phyloP scores from a whole-genome alignment of 2,888 invertebrate species.

The Cryptosula pallasiana region DNA sequence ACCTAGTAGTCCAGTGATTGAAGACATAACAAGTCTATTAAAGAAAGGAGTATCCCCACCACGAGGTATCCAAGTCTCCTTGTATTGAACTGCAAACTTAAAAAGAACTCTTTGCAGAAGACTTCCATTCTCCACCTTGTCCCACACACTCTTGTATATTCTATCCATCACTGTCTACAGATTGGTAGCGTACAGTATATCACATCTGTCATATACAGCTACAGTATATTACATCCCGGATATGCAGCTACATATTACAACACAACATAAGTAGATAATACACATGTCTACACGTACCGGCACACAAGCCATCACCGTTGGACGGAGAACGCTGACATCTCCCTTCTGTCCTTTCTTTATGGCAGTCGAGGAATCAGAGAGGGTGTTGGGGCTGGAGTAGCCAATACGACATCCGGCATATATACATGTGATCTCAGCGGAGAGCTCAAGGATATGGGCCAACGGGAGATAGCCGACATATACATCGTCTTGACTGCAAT shows the following conservation, averaged over 20 bases:
- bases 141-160: slow-evolving; percentile 92
- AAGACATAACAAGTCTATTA: slow-evolving; percentile 50
- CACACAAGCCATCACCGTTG: slow-evolving; percentile 92
- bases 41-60: slow-evolving; percentile 57
- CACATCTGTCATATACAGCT: too few relatives aligned
- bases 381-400: slow-evolving; percentile 88
- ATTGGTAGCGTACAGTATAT: too few relatives aligned
- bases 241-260: too few relatives aligned
- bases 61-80: slow-evolving; percentile 72
- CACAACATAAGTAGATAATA: too few relatives aligned
- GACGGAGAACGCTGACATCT: slow-evolving; percentile 82
- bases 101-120: slow-evolving; percentile 76
- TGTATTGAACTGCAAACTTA: slow-evolving; percentile 90
- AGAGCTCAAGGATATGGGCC: slow-evolving; percentile 92
- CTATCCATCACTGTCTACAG: slow-evolving; percentile 87
- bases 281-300: slow-evolving; percentile 73
- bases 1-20: slow-evolving; percentile 19
- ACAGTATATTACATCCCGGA: too few relatives aligned
- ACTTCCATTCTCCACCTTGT: slow-evolving; percentile 77
- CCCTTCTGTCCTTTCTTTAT: slow-evolving; percentile 91
- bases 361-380: slow-evolving; percentile 71
- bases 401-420: slow-evolving; percentile 85
- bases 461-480: slow-evolving; percentile 93
- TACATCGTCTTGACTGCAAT: slow-evolving; percentile 61
- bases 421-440: slow-evolving; percentile 74